A percentile compares a stretch with the other conserved stretches of the same genome.
phyloP scores from a whole-genome alignment of 2,797 vertebrate species.

The Iguana delicatissima region DNA sequence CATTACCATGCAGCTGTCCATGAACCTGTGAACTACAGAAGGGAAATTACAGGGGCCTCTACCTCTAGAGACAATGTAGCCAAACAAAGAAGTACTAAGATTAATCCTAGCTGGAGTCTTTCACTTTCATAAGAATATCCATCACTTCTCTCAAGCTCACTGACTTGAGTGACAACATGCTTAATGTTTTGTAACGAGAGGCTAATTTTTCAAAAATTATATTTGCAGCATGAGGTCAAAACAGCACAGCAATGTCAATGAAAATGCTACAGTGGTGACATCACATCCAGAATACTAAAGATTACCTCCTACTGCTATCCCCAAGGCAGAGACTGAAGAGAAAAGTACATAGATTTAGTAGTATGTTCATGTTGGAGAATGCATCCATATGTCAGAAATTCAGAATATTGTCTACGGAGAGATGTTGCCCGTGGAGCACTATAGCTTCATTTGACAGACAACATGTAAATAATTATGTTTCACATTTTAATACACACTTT shows the following conservation, averaged over 20 bases:
- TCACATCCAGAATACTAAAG: conserved; percentile 71
- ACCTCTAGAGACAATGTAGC: conserved; percentile 35
- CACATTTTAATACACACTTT: neutral
- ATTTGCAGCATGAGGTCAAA: conserved; percentile 60
- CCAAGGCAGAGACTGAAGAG: conserved; percentile 65
- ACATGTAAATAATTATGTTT: conserved; percentile 12
- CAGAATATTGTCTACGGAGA: conserved; percentile 39
- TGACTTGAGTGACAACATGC: conserved; percentile 73
- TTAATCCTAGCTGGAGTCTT: conserved; percentile 52
- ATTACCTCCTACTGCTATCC: conserved; percentile 73
- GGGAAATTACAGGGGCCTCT: conserved; percentile 54
- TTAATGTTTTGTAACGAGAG: conserved; percentile 73
- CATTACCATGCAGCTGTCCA: neutral
- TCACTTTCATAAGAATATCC: conserved; percentile 45
- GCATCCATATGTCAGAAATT: conserved; percentile 66
- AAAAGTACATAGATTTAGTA: conserved; percentile 49
- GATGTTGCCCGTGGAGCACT: neutral
- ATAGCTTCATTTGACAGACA: neutral
- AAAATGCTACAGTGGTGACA: conserved; percentile 73
- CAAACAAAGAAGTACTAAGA: conserved; percentile 54
- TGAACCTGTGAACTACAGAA: conserved; percentile 42
- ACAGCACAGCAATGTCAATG: conserved; percentile 62
- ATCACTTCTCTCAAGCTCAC: conserved; percentile 53
- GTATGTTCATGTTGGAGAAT: conserved; percentile 72
- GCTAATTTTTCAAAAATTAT: conserved; percentile 73